Percentiles rank a stretch among this genome's conserved stretches.
Conservation (phyloP, 2,797 vertebrate genomes). For the Tragelaphus oryx region DNA sequence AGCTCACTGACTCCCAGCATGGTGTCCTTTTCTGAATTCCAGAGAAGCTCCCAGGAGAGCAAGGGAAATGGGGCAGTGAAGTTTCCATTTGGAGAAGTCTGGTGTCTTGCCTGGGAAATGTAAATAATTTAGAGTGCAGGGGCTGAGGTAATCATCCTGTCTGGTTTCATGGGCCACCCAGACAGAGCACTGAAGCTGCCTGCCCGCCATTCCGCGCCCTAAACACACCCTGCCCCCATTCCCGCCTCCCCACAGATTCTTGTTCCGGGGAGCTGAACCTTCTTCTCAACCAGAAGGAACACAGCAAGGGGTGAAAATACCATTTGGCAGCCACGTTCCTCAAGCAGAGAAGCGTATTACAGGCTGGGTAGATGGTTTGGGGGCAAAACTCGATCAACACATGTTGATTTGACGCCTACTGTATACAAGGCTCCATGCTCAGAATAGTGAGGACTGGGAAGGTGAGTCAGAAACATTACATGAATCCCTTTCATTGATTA, state of each 20-base stretch:
- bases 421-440: background rate
- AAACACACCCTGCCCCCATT: rapidly evolving
- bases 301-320: background rate
- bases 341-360: background rate
- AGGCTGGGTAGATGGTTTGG: rapidly evolving
- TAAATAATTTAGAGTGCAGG: background rate
- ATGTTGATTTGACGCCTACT: background rate
- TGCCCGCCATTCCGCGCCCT: rapidly evolving
- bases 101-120: background rate
- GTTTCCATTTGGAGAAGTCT: background rate
- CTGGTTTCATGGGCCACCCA: slow-evolving; percentile 22
- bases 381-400: background rate
- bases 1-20: no score
- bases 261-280: rapidly evolving
- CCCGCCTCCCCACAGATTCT: rapidly evolving
- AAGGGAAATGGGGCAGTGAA: background rate
- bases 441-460: background rate
- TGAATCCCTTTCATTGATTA: background rate
- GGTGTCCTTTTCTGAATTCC: background rate
- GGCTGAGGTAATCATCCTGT: background rate
- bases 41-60: background rate
- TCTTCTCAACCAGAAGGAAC: background rate
- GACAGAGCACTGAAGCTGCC: background rate
- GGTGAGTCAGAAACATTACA: background rate
- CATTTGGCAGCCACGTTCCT: background rate